Evolutionary conservation across 2,888 invertebrate genomes (phyloP).

Genomic region (Tupiocoris notatus): DNA sequence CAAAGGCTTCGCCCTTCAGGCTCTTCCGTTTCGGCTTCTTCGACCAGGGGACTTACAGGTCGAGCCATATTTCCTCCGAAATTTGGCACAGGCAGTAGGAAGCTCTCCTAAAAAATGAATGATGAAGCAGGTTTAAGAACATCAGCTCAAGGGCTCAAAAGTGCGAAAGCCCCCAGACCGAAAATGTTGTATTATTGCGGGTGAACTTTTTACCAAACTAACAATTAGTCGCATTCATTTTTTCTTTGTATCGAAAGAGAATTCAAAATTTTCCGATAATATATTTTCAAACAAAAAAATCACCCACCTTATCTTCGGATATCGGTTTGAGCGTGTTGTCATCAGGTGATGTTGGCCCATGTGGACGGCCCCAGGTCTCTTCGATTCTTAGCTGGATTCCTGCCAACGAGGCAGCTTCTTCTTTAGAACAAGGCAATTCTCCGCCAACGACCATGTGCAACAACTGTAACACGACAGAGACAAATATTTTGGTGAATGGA

Average conservation of each 20-base stretch:
- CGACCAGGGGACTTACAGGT: constrained; percentile 51
- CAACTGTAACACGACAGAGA: constrained; percentile 55
- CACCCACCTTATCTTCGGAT: constrained; percentile 52
- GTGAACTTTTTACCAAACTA: no score
- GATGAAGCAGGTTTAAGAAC: no score
- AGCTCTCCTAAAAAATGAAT: constrained; percentile 51
- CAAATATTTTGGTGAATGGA: no score
- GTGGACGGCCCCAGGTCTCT: constrained; percentile 57
- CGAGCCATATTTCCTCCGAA: constrained; percentile 50
- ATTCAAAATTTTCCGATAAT: no score
- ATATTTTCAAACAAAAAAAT: no score
- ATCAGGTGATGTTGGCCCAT: constrained; percentile 50
- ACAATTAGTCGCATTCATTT: no score
- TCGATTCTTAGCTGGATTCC: constrained; percentile 64
- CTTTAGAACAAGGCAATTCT: constrained; percentile 62
- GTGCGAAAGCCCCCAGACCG: no score
- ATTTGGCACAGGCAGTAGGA: constrained; percentile 52
- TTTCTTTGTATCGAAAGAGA: no score
- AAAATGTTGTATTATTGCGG: no score
- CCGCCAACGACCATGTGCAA: constrained; percentile 62
- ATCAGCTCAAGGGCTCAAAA: no score
- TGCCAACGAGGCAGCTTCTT: constrained; percentile 63
- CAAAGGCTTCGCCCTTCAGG: constrained; percentile 47
- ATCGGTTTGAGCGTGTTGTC: constrained; percentile 52
- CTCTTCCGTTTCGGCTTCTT: constrained; percentile 51